Evolutionary conservation across 2,888 invertebrate species (phyloP).

Genomic region (Fragum fragum): DNA sequence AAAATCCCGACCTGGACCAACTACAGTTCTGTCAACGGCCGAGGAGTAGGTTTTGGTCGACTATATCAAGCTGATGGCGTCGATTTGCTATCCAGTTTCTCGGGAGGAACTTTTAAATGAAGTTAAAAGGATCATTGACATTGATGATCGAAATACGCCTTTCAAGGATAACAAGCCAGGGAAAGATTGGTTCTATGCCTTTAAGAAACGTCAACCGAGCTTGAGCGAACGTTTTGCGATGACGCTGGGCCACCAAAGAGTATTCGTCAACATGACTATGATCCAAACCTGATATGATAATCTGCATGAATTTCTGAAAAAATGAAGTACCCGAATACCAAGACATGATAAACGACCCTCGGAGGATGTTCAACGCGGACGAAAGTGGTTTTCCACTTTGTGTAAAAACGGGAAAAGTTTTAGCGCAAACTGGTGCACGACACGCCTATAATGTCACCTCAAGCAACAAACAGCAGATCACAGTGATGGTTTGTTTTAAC

Average conservation of each 20-base stretch:
- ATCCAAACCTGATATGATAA: conserved; percentile 33
- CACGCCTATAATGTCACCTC: conserved; percentile 31
- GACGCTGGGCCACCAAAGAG: conserved; percentile 30
- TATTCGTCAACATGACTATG: conserved; percentile 23
- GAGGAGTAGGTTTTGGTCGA: conserved; percentile 3
- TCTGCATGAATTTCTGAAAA: conserved; percentile 21
- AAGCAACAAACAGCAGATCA: conserved; percentile 49
- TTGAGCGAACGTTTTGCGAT: conserved; percentile 8
- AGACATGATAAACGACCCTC: conserved; percentile 20
- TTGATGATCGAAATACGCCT: conserved; percentile 29
- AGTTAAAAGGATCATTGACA: conserved; percentile 31
- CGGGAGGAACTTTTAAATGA: conserved; percentile 14
- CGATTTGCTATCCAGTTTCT: conserved; percentile 27
- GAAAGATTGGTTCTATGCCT: conserved; percentile 43
- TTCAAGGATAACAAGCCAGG: conserved; percentile 49
- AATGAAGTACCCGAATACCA: conserved; percentile 26
- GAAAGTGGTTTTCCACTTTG: conserved; percentile 28
- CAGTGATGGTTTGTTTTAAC: conserved; percentile 51
- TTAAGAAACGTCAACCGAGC: conserved; percentile 22
- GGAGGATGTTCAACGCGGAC: conserved; percentile 36
- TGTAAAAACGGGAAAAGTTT: conserved; percentile 34
- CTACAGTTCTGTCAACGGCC: conserved; percentile 12
- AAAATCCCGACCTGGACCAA: conserved; percentile 4
- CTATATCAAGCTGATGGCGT: conserved; percentile 11
- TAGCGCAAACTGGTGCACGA: conserved; percentile 8